These are phyloP conservation scores for Oryzias curvinotus DNA, from an alignment of 2,113 vertebrate genomes.

Conservation along the genomic window DNA sequence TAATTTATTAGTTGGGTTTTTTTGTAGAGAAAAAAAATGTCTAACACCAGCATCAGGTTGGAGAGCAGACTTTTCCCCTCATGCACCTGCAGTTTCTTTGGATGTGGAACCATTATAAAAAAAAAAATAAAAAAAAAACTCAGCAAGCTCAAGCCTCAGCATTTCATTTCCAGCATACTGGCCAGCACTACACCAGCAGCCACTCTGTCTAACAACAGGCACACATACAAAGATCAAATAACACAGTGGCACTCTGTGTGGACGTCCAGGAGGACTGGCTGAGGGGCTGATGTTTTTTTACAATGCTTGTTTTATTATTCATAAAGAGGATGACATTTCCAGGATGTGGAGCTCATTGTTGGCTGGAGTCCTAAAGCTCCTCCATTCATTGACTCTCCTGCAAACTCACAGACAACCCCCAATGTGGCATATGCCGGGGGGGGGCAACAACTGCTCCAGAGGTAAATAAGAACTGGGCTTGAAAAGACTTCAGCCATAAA, in stretches of 20 bases:
- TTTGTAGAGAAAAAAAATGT: not conserved
- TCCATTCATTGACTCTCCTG: constrained; percentile 41
- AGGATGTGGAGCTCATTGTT: constrained; percentile 49
- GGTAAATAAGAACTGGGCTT: constrained; percentile 4
- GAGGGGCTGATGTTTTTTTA: constrained; percentile 50
- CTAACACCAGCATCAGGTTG: too few species aligned
- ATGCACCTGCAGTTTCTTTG: too few species aligned
- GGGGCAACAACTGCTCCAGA: not conserved
- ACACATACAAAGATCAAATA: constrained; percentile 31
- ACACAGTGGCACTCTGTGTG: constrained; percentile 46
- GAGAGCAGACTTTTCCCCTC: too few species aligned
- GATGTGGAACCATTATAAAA: too few species aligned
- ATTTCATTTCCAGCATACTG: not conserved
- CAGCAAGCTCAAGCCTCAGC: constrained; percentile 7
- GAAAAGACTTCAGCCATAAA: constrained; percentile 27
- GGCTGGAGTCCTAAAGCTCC: constrained; percentile 39
- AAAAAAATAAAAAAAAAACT: not conserved
- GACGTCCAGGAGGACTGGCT: constrained; percentile 30
- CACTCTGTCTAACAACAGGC: constrained; percentile 27
- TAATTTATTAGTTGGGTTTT: constrained; percentile 21
- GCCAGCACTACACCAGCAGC: constrained; percentile 6
- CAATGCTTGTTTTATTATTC: constrained; percentile 66
- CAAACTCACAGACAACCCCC: not conserved
- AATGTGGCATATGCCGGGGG: constrained; percentile 1
- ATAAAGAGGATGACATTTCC: constrained; percentile 66